Base-by-base conservation (phyloP, 2,888 invertebrate species). In the Netelia inedita region DNA sequence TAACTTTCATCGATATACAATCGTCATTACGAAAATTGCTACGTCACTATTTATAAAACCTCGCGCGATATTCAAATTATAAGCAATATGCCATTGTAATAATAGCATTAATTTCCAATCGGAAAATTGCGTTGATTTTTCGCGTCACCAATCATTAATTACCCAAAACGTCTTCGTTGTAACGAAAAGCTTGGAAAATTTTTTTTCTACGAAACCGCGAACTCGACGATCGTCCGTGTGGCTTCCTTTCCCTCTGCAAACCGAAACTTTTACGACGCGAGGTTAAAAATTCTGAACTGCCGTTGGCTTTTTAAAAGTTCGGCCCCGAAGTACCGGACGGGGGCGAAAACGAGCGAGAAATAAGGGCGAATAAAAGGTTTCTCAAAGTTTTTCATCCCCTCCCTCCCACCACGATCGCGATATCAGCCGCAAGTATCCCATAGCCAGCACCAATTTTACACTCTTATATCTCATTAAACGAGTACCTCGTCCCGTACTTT, bases 201-300 rank as follows among this genome's bases (percentile, higher is more conserved):
- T 14, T 46, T 14, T 28, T 78, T 11, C 59, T 21, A 28, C 35
- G 11, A 28, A 61, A 69, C 73, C 71, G 19, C 68, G 28, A 66
- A 79, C 21, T 79, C 57, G n/a, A 65, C 65, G 59, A 79, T 59
- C 53, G 21, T 16, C 11, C 23, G 68, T 68, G 73, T 65, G 35
- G 35, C 63, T 43, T 46, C 43, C 46, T 46, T 53, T 16, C 21
- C 63, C 46, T 21, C 50, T 19, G 21, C 9, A 57, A 57, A 57
- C 43, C 65, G 43, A 81, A 84, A 85, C 68, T 79, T 85, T 85
- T 79, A 85, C 71, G 82, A 79, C 88, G 89, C 87, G 88, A 89
- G 92, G 91, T 92, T 92, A 91, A 92, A 92, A 91, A 91, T 89
- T 89, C 89, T 91, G 91, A 92, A 91, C 92, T 88, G 88, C 88